Evolutionary conservation across 2,113 vertebrate species (phyloP), one percentile per base, ranked within the genome.

Genomic region (Vulpes vulpes): DNA sequence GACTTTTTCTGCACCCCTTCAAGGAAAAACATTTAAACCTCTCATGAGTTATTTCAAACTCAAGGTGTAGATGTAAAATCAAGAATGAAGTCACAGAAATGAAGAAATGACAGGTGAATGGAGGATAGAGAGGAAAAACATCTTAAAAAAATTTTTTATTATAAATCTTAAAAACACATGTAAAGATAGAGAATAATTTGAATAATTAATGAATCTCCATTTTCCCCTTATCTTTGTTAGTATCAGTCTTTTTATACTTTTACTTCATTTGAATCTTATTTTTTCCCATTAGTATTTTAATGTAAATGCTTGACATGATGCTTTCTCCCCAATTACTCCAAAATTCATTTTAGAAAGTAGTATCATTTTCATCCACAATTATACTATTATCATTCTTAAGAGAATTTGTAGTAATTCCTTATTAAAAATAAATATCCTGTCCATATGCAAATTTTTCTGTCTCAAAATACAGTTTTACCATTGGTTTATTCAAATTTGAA

Each of bases 1-100:
- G 15, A 67, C 32, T n/a, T 67, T 67, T n/a, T n/a, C 65, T 67
- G 65, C 3, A 17, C 32, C 32, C 30, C 14, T 67, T 67, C 15
- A 67, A 67, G 65, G 65, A 67, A 35, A 88, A 95, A 91, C 19
- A 94, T 62, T 92, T 80, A 89, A 95, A 89, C 35, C 38, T 95
- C 20, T 55, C 49, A 69, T 59, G 23, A 89, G 65, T 19, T n/a
- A 35, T 73, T 95, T 96, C 89, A 64, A 85, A 80, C 35, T 62
- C 69, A 89, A 89, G 49, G 22, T n/a, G 67, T 10, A 53, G 38
- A 76, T 88, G 38, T 64, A 86, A 89, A 76, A 85, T 81, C 35
- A 89, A 94, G 59, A 32, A 14, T 86, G 27, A 86, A 78, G 43
- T 97, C 91, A 67, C 11, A 92, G 53, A 78, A 89, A 86, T 64